Evolutionary conservation across 2,888 invertebrate species (phyloP).

Genomic region (Agrochola circellaris): DNA sequence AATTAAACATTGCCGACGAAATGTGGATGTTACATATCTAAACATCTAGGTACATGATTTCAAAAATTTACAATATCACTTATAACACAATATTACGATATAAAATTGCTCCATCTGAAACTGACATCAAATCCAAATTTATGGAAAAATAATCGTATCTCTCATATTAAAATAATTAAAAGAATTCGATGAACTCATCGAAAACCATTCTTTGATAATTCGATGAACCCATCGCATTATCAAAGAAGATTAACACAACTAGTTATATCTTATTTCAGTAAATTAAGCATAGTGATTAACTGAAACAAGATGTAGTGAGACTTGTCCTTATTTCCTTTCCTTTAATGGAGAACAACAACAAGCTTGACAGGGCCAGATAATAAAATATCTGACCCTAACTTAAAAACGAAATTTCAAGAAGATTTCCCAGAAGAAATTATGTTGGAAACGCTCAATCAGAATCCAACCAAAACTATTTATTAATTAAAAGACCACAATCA

Average conservation of each 20-base stretch:
- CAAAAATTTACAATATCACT: neutral
- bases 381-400: neutral
- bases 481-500: no score
- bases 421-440: neutral
- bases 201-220: neutral
- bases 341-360: neutral
- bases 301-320: neutral
- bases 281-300: neutral
- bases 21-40: neutral
- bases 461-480: neutral
- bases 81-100: no score
- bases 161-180: neutral
- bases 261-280: no score
- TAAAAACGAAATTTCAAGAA: no score
- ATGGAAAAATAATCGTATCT: neutral
- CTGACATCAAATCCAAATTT: neutral
- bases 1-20: neutral
- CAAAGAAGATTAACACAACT: neutral
- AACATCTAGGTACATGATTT: neutral
- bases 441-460: neutral
- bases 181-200: neutral
- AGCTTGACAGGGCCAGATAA: neutral
- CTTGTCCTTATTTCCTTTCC: neutral
- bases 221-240: neutral
- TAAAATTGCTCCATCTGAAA: neutral